Evolutionary conservation across 2,797 vertebrate genomes (phyloP), one percentile per base, ranked within the genome.

Genomic region (Halcyon badia): DNA sequence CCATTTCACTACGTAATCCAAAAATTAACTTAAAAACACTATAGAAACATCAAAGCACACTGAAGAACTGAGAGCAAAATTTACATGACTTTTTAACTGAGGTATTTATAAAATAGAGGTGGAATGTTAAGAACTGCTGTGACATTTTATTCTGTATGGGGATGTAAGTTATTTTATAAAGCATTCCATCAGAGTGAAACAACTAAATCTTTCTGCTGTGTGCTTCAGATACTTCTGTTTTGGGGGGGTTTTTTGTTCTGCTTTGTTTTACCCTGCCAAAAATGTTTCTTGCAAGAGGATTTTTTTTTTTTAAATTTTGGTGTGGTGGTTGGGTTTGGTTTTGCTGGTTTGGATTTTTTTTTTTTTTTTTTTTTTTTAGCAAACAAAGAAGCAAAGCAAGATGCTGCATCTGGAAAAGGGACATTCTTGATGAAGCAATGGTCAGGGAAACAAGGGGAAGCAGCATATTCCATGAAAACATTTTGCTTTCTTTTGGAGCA

Each of bases 111-210:
- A 95, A 93, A 88, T 75, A 88, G 41, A 90, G 87, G 90, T 93
- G 73, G 94, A 94, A 54, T 70, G 31, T 95, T 52, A 37, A 91
- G 77, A 94, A 64, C 48, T 94, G 56, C 69, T 80, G 41, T 80
- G 86, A 81, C 61, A 56, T 95, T 92, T 92, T 91, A 83, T 88
- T 94, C 66, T 24, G 8, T 91, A 71, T 78, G 83, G 64, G 81
- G 58, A 92, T 89, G 57, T 81, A 69, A 94, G n/a, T 86, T 66
- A 91, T 87, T 95, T 95, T 79, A 39, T 93, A 86, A 93, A 85
- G 66, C 89, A 87, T 96, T 96, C 92, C 95, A 95, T 69, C 51
- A 73, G 86, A 77, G 61, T 95, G 83, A 89, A 94, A 54, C 57
- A 94, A 82, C 92, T 49, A 80, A 9, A 14, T 86, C 51, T 90